Evolutionary conservation across 2,888 invertebrate species (phyloP).

Genomic region (Acholoe squamosa): DNA sequence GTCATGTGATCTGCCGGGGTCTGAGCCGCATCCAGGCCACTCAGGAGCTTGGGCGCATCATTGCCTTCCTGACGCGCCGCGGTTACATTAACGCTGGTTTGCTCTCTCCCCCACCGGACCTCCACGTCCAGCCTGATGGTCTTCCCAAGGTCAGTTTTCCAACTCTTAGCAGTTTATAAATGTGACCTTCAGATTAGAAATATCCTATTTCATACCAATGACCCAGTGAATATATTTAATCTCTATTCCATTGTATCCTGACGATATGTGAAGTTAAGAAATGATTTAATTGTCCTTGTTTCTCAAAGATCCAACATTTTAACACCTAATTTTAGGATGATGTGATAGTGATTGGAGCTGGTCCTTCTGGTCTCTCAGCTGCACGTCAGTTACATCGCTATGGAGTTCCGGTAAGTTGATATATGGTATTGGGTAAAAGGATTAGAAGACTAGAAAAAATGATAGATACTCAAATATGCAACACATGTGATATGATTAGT

Average conservation of each 20-base stretch:
- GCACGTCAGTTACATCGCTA: conserved; percentile 83
- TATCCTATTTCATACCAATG: no score
- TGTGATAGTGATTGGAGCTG: conserved; percentile 84
- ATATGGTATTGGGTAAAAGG: no score
- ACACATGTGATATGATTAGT: background rate
- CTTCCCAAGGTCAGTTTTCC: conserved; percentile 16
- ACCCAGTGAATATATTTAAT: no score
- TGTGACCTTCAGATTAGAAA: no score
- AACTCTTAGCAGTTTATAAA: no score
- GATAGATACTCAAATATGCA: background rate
- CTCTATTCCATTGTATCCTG: no score
- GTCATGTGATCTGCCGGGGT: conserved; percentile 82
- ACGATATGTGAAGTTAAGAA: no score
- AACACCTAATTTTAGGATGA: conserved; percentile 76
- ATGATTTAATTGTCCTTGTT: background rate
- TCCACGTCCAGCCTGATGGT: background rate
- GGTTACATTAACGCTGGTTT: conserved; percentile 82
- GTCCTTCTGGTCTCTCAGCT: conserved; percentile 84
- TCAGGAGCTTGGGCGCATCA: conserved; percentile 76
- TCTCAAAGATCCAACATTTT: background rate
- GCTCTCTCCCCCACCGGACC: conserved; percentile 44
- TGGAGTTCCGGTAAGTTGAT: conserved; percentile 81
- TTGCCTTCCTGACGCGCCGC: conserved; percentile 80
- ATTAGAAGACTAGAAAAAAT: no score
- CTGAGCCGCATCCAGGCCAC: conserved; percentile 80